Percentiles rank a stretch among this genome's conserved stretches.
Conservation (phyloP, 2,797 vertebrate species). For the Diceros bicornis region DNA sequence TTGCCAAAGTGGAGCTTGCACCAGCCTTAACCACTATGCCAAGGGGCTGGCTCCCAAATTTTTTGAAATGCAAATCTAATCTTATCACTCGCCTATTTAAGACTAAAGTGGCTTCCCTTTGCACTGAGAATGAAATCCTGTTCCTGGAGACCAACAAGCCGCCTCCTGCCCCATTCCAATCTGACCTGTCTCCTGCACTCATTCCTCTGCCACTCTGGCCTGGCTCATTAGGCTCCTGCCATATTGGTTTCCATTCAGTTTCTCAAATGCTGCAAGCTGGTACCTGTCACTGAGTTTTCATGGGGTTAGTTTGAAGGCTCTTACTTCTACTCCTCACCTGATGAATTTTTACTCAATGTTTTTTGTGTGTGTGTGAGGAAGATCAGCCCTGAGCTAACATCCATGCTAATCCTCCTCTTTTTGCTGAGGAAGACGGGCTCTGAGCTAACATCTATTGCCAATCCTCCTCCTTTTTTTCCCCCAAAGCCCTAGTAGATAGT, state of each 20-base stretch:
- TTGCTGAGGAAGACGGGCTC: too few species aligned
- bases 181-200: not conserved
- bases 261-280: not conserved
- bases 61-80: not conserved
- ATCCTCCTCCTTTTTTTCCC: too few species aligned
- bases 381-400: too few species aligned
- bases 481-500: too few species aligned
- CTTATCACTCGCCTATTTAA: not conserved
- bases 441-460: too few species aligned
- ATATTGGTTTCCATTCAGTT: not conserved
- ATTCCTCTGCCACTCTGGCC: not conserved
- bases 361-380: not conserved
- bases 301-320: not conserved
- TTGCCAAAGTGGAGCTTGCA: too few species aligned
- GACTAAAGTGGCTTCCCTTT: not conserved
- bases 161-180: not conserved
- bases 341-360: not conserved
- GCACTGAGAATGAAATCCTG: not conserved
- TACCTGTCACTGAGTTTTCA: not conserved
- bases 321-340: not conserved
- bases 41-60: not conserved
- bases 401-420: too few species aligned
- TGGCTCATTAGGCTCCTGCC: not conserved
- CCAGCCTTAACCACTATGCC: too few species aligned
- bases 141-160: not conserved